Evolutionary conservation across 1,140 invertebrate genomes (phyloP).

Genomic region (Drosophila setifemur): DNA sequence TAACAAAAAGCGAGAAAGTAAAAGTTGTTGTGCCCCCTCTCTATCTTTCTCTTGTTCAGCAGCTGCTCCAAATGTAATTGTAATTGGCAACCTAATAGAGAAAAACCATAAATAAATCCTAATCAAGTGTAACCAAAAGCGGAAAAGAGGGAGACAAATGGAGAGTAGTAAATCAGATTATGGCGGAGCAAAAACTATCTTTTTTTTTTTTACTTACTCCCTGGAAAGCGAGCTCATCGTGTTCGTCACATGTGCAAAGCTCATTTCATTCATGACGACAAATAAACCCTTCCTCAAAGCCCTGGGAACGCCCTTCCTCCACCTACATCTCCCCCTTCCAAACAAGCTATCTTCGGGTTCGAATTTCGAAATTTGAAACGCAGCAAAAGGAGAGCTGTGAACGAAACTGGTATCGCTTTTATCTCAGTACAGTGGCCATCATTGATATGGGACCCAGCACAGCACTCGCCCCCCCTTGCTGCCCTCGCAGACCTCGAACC

Average conservation of each 20-base stretch:
- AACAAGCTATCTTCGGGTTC: slow-evolving; percentile 29
- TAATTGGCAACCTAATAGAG: slow-evolving; percentile 53
- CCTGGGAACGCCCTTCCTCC: background rate
- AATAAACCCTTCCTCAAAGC: background rate
- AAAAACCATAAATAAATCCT: slow-evolving; percentile 50
- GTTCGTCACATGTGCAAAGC: slow-evolving; percentile 41
- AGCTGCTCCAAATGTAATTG: slow-evolving; percentile 70
- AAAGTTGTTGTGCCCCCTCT: slow-evolving; percentile 24
- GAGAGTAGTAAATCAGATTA: slow-evolving; percentile 34
- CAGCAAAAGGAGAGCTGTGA: slow-evolving; percentile 3
- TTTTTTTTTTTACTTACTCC: slow-evolving; percentile 1
- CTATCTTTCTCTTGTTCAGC: slow-evolving; percentile 31
- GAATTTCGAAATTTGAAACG: slow-evolving; percentile 66
- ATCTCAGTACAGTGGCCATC: slow-evolving; percentile 50
- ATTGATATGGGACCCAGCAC: slow-evolving; percentile 53
- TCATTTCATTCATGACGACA: slow-evolving; percentile 71
- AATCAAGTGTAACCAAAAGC: slow-evolving; percentile 65
- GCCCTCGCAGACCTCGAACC: background rate
- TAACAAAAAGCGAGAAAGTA: slow-evolving; percentile 57
- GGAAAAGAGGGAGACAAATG: background rate
- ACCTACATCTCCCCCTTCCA: background rate
- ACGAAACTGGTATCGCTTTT: slow-evolving; percentile 25
- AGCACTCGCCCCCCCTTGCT: background rate
- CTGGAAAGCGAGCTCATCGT: slow-evolving; percentile 8
- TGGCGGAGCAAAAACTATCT: slow-evolving; percentile 13